Evolutionary conservation across 2,888 invertebrate species (phyloP).

Genomic region (Idaea aversata): DNA sequence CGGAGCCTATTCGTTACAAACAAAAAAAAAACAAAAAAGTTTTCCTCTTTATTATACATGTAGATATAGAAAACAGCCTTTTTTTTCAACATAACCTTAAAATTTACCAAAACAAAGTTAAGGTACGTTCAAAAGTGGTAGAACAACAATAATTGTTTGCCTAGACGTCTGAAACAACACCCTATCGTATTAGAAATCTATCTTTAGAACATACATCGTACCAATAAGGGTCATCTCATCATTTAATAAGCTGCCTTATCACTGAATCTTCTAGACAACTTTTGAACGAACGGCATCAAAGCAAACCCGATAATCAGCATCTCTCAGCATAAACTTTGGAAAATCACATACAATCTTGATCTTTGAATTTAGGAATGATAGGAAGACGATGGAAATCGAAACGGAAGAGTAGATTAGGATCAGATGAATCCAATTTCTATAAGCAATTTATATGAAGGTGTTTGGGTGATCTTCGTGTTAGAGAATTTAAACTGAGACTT

Average conservation of each 20-base stretch:
- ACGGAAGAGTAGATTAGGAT: not conserved
- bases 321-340: not conserved
- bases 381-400: not conserved
- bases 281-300: not conserved
- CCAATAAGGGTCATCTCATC: not conserved
- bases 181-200: too few relatives aligned
- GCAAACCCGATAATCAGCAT: not conserved
- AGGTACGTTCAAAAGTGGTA: too few relatives aligned
- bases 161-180: too few relatives aligned
- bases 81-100: not conserved
- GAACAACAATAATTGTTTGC: too few relatives aligned
- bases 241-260: slow-evolving; percentile 1
- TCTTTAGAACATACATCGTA: too few relatives aligned
- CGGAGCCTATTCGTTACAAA: too few relatives aligned
- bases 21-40: too few relatives aligned
- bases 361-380: not conserved
- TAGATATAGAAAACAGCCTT: too few relatives aligned
- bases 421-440: slow-evolving; percentile 1
- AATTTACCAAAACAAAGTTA: too few relatives aligned
- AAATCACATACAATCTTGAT: not conserved
- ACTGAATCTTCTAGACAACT: not conserved
- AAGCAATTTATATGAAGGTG: slow-evolving; percentile 1
- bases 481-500: not conserved
- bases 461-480: not conserved
- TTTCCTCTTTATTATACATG: too few relatives aligned